Evolutionary conservation across 2,888 invertebrate species (phyloP).

Genomic region (Tetragonula carbonaria): DNA sequence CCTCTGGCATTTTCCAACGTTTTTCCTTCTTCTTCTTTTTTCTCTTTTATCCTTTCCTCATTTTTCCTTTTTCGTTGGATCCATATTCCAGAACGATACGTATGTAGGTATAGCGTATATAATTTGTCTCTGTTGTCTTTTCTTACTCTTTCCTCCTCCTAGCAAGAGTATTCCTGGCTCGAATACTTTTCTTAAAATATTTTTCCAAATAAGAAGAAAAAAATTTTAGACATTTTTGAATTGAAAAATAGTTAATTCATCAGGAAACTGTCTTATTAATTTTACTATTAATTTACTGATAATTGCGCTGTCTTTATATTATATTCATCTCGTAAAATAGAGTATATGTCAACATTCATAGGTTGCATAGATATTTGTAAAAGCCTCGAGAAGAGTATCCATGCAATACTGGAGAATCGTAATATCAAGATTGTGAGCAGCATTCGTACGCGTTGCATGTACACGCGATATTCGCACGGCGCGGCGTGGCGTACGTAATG

Average conservation of each 20-base stretch:
- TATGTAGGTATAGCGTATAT: not conserved
- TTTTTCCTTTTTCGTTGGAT: not conserved
- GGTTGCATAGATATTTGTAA: slow-evolving; percentile 12
- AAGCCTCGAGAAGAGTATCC: not conserved
- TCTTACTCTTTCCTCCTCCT: not conserved
- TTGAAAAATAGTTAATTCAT: not conserved
- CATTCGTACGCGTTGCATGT: slow-evolving; percentile 13
- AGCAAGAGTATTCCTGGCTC: not conserved
- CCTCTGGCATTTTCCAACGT: slow-evolving; percentile 52
- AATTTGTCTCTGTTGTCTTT: not conserved
- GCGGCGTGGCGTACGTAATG: not conserved
- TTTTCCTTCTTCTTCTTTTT: not conserved
- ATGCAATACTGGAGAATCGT: slow-evolving; percentile 22
- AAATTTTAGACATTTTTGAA: not conserved
- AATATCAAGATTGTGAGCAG: slow-evolving; percentile 32
- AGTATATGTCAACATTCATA: not conserved
- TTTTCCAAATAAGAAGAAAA: no score
- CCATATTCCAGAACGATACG: not conserved
- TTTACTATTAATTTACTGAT: no score
- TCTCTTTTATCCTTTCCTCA: not conserved
- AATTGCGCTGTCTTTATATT: not conserved
- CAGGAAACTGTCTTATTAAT: no score
- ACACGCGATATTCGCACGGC: slow-evolving; percentile 15
- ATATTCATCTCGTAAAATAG: not conserved
- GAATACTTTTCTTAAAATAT: not conserved